Base-by-base conservation (phyloP, 2,797 vertebrate species). In the Manis pentadactyla region DNA sequence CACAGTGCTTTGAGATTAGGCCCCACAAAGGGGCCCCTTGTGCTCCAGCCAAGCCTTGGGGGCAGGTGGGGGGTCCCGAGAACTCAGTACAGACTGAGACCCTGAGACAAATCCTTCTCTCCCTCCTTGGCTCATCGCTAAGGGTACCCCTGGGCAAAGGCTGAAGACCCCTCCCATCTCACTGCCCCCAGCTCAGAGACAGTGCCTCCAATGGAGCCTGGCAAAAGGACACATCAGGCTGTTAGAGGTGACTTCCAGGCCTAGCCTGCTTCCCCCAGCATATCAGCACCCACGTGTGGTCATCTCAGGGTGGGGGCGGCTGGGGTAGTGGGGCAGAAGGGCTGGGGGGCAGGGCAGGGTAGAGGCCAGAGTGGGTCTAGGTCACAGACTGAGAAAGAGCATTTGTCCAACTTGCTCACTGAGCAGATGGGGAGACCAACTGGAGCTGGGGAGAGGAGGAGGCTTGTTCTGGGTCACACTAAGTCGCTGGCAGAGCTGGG, bases 1-100 rank as follows among this genome's bases (percentile, higher is more conserved):
- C 99, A 98, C 99, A 99, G 99, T 99, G 99, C 99, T 99, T 99
- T 99, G 99, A 99, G 99, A 99, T 99, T 99, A 99, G 99, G 98
- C 98, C 98, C 98, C 99, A 99, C 99, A 99, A 99, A 99, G 99
- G 99, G 99, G 99, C 99, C 99, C 99, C 99, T 99, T 99, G 99
- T 99, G 99, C 99, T 99, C 98, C 98, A 99, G 99, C 99, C 99
- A 98, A 99, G 99, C 99, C 99, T 98, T 99, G 98, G 98, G 98
- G 98, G 96, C 95, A 97, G 98, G 98, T 98, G 98, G 99, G 98
- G 99, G 98, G 99, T 95, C 96, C 98, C 98, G 92, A 97, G 95
- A 98, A 97, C 98, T 98, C 98, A 98, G 98, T 92, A 96, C 98
- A 98, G 97, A 98, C 98, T 96, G 96, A 98, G 98, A 95, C 98